These are phyloP conservation scores for Entelurus aequoreus DNA, from an alignment of 2,113 vertebrate species.

Conservation along the genomic window DNA sequence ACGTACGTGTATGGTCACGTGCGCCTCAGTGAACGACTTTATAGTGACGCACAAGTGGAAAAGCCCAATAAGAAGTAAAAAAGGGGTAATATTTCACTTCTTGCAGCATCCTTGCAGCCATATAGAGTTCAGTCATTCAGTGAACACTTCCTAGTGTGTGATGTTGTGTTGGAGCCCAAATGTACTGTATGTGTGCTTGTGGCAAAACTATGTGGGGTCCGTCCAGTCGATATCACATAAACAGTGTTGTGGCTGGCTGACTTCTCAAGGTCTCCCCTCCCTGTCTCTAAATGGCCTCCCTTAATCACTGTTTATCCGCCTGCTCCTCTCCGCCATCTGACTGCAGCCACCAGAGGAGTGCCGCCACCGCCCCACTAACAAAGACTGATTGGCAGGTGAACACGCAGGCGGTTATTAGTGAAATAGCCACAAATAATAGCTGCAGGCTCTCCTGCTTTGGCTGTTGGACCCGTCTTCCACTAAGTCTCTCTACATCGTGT, in stretches of 20 bases:
- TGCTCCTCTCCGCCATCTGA: conserved; percentile 37
- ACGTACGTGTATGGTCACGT: too few species aligned
- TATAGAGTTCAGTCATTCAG: background rate
- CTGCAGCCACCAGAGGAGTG: conserved; percentile 39
- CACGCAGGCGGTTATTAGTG: conserved; percentile 39
- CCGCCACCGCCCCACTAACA: conserved; percentile 51
- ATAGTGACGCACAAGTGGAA: background rate
- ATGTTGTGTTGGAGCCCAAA: conserved; percentile 12
- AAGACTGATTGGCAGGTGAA: conserved; percentile 56
- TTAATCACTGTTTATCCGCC: conserved; percentile 72
- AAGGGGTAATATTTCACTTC: conserved; percentile 8
- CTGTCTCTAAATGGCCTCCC: conserved; percentile 54
- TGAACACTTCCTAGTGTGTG: conserved; percentile 2
- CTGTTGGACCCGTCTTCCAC: background rate
- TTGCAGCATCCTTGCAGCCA: background rate
- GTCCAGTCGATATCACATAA: conserved; percentile 57
- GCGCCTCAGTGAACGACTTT: too few species aligned
- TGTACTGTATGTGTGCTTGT: conserved; percentile 15
- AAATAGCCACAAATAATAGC: conserved; percentile 20
- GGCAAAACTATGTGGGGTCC: conserved; percentile 12
- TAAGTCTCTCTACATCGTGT: background rate
- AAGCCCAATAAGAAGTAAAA: background rate
- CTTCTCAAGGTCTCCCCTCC: conserved; percentile 66
- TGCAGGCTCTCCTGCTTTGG: conserved; percentile 1
- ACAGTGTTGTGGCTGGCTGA: conserved; percentile 57